Evolutionary conservation across 2,113 vertebrate genomes (phyloP), one percentile per base, ranked within the genome.

Genomic region (Forbesichthys agassizii): DNA sequence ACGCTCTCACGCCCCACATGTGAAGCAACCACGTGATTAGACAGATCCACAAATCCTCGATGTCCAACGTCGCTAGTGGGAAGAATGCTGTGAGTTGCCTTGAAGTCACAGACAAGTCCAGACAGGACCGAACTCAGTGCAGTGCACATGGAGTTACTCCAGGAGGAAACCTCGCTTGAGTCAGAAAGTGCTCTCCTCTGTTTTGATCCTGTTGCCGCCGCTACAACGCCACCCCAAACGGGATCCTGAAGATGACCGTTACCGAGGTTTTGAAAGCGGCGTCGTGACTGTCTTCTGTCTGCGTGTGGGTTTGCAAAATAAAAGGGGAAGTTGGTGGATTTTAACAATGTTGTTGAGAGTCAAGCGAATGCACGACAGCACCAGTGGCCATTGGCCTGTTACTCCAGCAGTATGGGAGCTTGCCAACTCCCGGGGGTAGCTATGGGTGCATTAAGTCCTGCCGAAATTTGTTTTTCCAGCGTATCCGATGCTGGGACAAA

Each of bases 371-470:
- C 62, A 73, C 69, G 58, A 68, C 42, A 64, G 61, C 7, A 33
- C 77, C 70, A 81, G 56, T 3, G 16, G 64, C 53, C 64, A 42
- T 58, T 74, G 77, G 85, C 81, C 80, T 85, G 82, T 79, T 84
- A 75, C 69, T 86, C 63, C 60, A 33, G 49, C 70, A 62, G 71
- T 68, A 49, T 46, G 49, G 78, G 64, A 53, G 71, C 60, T 62
- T 49, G 52, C 5, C 1, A 68, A 72, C 67, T 77, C 87, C 84
- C 69, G 27, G 79, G 81, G 81, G 78, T 72, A 1, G 36, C 54
- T 64, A 81, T 64, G 48, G 74, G 73, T 74, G 73, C 78, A 9
- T 20, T 48, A 67, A 55, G 64, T 68, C 48, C 46, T 66, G 5
- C 48, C 51, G 58, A 46, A 8, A 66, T 68, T 72, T 74, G 51